These are phyloP conservation scores for Craterocephalus amniculus DNA, from an alignment of 2,797 vertebrate species.

Conservation along the genomic window DNA sequence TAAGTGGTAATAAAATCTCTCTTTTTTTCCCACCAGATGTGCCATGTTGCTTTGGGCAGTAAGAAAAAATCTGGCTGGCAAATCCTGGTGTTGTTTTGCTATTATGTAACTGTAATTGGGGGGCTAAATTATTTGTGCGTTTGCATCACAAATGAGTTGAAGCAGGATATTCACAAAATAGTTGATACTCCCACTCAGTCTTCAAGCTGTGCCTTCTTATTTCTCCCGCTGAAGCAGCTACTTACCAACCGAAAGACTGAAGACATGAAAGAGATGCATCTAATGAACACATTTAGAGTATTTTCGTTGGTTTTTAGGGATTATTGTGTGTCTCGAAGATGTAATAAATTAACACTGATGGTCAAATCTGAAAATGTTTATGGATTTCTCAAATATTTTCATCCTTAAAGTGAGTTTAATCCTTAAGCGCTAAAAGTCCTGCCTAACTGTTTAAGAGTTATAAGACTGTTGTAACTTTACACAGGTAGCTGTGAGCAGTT, in stretches of 20 bases:
- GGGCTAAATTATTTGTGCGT: conserved; percentile 41
- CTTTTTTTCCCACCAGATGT: conserved; percentile 28
- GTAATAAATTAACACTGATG: neutral
- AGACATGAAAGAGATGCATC: conserved; percentile 11
- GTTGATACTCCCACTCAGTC: conserved; percentile 56
- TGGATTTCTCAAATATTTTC: neutral
- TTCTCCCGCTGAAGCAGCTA: conserved; percentile 29
- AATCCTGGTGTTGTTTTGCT: conserved; percentile 29
- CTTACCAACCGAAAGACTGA: neutral
- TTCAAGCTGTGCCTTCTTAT: conserved; percentile 36
- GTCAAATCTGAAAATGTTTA: neutral
- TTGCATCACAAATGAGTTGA: conserved; percentile 47
- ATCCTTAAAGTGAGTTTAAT: neutral
- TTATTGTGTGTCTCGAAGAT: neutral
- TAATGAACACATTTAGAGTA: neutral
- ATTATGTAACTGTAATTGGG: conserved; percentile 35
- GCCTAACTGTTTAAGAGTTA: neutral
- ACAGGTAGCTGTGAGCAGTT: neutral
- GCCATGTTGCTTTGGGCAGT: conserved; percentile 36
- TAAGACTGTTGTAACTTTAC: neutral
- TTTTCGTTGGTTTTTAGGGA: neutral
- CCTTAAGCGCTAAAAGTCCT: neutral
- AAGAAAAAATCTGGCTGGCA: conserved; percentile 27
- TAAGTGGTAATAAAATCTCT: conserved; percentile 17
- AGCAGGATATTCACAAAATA: conserved; percentile 52